Conservation (phyloP, 2,888 invertebrate genomes). For the Oegoconia quadripuncta region DNA sequence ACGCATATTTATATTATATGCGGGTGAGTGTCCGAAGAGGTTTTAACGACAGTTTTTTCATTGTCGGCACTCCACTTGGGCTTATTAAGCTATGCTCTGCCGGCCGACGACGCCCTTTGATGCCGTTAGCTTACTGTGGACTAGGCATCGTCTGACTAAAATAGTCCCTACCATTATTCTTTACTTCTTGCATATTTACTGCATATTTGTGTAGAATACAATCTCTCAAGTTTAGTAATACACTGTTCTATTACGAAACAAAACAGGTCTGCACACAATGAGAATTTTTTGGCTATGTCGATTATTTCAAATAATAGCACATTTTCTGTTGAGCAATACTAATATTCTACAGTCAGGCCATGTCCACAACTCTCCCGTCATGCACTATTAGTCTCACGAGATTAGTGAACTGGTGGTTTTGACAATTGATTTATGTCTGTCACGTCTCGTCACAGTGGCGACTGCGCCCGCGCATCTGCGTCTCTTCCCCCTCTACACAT, state of each 20-base stretch:
- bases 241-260: too few relatives aligned
- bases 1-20: constrained; percentile 7
- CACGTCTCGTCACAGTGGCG: constrained; percentile 72
- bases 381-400: constrained; percentile 58
- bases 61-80: constrained; percentile 65
- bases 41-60: constrained; percentile 55
- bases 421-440: constrained; percentile 79
- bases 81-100: constrained; percentile 61
- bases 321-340: background rate
- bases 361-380: constrained; percentile 47
- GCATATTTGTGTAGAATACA: too few relatives aligned
- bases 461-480: constrained; percentile 67
- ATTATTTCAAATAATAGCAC: background rate
- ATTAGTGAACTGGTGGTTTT: constrained; percentile 64
- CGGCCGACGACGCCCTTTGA: constrained; percentile 40
- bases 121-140: constrained; percentile 37
- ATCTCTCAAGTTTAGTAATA: too few relatives aligned
- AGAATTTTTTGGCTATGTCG: background rate
- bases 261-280: too few relatives aligned
- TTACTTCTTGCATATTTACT: too few relatives aligned
- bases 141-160: constrained; percentile 21
- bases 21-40: constrained; percentile 18
- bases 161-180: background rate
- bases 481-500: constrained; percentile 26
- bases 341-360: constrained; percentile 15